phyloP scores from a whole-genome alignment of 2,888 invertebrate genomes.

The Tetranychus piercei region DNA sequence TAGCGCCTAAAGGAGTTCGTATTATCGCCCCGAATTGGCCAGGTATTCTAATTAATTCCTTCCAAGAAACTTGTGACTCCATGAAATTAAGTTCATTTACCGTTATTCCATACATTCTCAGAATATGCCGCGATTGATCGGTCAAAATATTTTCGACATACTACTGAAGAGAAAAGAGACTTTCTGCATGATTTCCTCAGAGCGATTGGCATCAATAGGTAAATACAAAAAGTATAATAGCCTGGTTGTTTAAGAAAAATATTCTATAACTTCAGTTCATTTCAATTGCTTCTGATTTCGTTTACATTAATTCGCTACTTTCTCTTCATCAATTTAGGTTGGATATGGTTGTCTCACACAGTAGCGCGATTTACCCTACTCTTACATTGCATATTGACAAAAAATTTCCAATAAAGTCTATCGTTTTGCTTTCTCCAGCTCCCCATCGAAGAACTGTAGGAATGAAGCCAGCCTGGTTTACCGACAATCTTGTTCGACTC shows the following conservation, averaged over 20 bases:
- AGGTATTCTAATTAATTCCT: conserved; percentile 14
- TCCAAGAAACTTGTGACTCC: not conserved
- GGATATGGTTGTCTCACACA: not conserved
- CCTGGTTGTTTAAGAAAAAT: not conserved
- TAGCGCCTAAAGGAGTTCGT: conserved; percentile 20
- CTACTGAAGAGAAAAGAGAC: conserved; percentile 23
- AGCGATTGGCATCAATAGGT: not conserved
- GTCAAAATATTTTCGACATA: conserved; percentile 22
- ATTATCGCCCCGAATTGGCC: conserved; percentile 24
- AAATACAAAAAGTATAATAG: not conserved
- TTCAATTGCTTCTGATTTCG: not conserved
- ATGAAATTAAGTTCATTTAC: not conserved
- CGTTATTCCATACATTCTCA: not conserved
- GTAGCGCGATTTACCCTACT: not conserved
- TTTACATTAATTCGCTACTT: too few relatives aligned
- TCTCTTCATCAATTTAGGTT: not conserved
- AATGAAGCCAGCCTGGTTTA: conserved; percentile 15
- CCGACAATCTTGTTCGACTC: conserved; percentile 12
- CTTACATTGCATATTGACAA: not conserved
- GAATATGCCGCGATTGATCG: conserved; percentile 6
- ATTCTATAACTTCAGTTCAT: not conserved
- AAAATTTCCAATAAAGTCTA: not conserved
- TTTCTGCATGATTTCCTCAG: not conserved
- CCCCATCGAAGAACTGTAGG: conserved; percentile 17
- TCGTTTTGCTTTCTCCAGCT: conserved; percentile 15